These are phyloP conservation scores for Grapholita molesta DNA, from an alignment of 1,140 invertebrate species.

Conservation along the genomic window DNA sequence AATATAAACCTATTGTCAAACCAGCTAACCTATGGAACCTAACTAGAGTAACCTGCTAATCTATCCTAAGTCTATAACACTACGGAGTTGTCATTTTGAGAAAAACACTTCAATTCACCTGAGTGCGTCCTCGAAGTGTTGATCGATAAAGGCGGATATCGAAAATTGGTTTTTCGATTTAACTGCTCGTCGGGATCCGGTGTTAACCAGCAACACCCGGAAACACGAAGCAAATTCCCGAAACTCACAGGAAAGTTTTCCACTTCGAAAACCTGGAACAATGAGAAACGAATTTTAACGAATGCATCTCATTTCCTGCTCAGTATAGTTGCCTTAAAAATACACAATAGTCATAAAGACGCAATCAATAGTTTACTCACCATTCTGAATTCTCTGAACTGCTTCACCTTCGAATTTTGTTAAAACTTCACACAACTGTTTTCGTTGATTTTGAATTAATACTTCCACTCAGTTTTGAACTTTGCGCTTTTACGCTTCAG, in stretches of 20 bases:
- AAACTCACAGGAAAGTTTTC: neutral
- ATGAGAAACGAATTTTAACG: neutral
- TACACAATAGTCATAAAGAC: neutral
- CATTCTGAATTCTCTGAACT: neutral
- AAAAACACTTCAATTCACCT: slow-evolving; percentile 29
- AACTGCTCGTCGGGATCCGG: neutral
- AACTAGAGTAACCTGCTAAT: slow-evolving; percentile 31
- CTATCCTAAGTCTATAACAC: slow-evolving; percentile 26
- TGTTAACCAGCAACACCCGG: neutral
- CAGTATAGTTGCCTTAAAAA: neutral
- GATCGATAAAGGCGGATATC: neutral
- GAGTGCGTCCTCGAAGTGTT: slow-evolving; percentile 14
- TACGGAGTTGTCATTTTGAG: slow-evolving; percentile 44
- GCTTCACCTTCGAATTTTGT: neutral
- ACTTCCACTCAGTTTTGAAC: neutral
- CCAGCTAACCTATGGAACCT: slow-evolving; percentile 10
- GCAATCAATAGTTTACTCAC: neutral
- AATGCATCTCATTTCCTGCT: neutral
- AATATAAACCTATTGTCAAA: slow-evolving; percentile 13
- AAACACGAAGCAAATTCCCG: neutral
- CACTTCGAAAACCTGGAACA: neutral
- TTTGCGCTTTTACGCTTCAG: neutral
- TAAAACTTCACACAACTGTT: neutral
- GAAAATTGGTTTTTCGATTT: neutral
- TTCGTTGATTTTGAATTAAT: neutral